These are phyloP conservation scores for Anthopleura xanthogrammica DNA, from an alignment of 92 coral and sea anemone species.

Conservation along the genomic window DNA sequence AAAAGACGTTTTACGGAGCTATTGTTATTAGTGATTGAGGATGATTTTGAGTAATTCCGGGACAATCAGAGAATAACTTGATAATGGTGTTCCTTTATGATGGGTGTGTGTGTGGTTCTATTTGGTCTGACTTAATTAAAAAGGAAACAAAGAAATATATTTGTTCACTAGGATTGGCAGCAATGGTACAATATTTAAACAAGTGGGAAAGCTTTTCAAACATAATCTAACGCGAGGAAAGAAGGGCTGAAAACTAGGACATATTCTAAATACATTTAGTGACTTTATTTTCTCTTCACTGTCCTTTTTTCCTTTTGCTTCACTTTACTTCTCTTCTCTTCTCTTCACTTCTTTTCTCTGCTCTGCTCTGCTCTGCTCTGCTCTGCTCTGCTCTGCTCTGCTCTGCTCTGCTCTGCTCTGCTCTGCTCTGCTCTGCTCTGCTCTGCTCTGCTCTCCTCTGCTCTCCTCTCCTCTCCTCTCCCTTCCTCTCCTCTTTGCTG, in stretches of 20 bases:
- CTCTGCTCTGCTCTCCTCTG: too few relatives aligned
- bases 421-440: too few relatives aligned
- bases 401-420: too few relatives aligned
- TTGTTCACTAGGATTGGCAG: not conserved
- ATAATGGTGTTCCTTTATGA: not conserved
- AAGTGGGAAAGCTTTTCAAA: not conserved
- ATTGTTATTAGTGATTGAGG: not conserved
- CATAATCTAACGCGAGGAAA: not conserved
- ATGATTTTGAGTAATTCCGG: not conserved
- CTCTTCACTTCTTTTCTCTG: too few relatives aligned
- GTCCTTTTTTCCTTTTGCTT: too few relatives aligned
- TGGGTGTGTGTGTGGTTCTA: not conserved
- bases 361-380: too few relatives aligned
- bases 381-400: too few relatives aligned
- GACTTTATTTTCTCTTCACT: too few relatives aligned
- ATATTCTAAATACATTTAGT: too few relatives aligned
- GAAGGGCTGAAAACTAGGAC: not conserved
- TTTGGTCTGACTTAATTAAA: not conserved
- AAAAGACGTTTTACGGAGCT: not conserved
- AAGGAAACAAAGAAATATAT: not conserved
- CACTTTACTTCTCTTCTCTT: too few relatives aligned
- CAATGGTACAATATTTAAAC: not conserved
- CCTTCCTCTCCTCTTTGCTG: too few relatives aligned
- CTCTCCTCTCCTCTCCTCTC: too few relatives aligned
- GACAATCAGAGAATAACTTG: not conserved